A percentile compares a stretch with the other conserved stretches of the same genome.
These are phyloP conservation scores for Chunga burmeisteri DNA, from an alignment of 2,113 vertebrate genomes.

Conservation along the genomic window DNA sequence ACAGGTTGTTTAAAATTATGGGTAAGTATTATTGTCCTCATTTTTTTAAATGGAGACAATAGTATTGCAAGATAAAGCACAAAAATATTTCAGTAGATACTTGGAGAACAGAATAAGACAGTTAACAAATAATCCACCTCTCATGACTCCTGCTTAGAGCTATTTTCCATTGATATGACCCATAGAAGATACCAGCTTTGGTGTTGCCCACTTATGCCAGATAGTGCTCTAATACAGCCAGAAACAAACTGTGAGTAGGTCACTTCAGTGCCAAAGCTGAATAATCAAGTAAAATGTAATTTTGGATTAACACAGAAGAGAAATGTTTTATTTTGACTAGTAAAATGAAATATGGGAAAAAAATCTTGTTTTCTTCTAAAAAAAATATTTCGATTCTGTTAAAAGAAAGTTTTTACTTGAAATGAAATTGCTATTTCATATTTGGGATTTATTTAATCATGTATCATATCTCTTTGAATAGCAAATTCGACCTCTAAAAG, in stretches of 20 bases:
- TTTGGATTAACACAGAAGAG: not conserved
- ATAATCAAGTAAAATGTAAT: not conserved
- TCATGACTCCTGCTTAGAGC: not conserved
- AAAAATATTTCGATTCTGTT: not conserved
- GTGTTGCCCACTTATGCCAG: not conserved
- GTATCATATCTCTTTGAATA: not conserved
- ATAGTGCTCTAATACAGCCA: not conserved
- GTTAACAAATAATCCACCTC: not conserved
- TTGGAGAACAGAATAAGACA: not conserved
- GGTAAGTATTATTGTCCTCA: constrained; percentile 38
- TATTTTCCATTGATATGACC: not conserved
- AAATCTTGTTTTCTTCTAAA: not conserved
- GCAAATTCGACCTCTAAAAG: not conserved
- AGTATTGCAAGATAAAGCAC: not conserved
- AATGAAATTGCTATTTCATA: not conserved
- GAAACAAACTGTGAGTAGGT: not conserved
- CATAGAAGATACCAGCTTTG: not conserved
- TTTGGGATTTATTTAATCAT: not conserved
- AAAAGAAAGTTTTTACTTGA: not conserved
- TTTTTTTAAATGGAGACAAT: not conserved
- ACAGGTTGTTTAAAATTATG: not conserved
- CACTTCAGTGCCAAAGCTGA: not conserved
- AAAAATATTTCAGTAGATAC: not conserved
- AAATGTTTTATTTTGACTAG: not conserved
- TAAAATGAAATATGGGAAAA: not conserved